Percentiles rank a stretch among this genome's conserved stretches.
These are phyloP conservation scores for Microtus montanus DNA, from an alignment of 2,113 vertebrate species.

Conservation along the genomic window DNA sequence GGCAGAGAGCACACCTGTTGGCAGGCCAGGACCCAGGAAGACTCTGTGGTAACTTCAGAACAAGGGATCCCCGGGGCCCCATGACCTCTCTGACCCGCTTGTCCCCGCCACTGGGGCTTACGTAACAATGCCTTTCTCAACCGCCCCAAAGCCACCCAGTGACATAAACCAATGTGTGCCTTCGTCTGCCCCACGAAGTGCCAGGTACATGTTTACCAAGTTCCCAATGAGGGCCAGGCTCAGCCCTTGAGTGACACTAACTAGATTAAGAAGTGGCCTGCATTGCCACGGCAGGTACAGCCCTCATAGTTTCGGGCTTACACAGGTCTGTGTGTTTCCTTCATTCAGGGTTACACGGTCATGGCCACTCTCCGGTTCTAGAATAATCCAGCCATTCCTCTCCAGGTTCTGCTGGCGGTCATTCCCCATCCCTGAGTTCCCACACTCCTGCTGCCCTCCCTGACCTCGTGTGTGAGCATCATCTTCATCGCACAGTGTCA, in stretches of 20 bases:
- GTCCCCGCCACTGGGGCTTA: slow-evolving; percentile 53
- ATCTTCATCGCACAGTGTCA: fast-evolving
- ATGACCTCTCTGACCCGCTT: slow-evolving; percentile 18
- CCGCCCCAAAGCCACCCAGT: background rate
- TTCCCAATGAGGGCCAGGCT: too few species aligned
- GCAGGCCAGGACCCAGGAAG: background rate
- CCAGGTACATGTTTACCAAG: background rate
- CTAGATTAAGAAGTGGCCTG: fast-evolving
- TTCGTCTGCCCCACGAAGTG: background rate
- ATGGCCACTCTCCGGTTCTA: background rate
- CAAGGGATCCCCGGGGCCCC: background rate
- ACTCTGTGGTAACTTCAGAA: background rate
- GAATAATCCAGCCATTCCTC: background rate
- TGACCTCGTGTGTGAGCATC: background rate
- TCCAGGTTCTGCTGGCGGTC: background rate
- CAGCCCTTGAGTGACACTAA: background rate
- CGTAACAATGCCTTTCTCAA: slow-evolving; percentile 71
- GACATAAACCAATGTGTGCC: slow-evolving; percentile 49
- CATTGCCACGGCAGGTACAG: background rate
- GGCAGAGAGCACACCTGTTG: background rate
- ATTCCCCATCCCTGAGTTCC: background rate
- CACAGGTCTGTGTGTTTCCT: background rate
- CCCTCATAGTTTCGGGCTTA: too few species aligned
- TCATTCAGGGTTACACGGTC: too few species aligned
- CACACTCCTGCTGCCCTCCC: background rate